Conservation (phyloP, 2,888 invertebrate species). For the Pristionchus exspectatus region DNA sequence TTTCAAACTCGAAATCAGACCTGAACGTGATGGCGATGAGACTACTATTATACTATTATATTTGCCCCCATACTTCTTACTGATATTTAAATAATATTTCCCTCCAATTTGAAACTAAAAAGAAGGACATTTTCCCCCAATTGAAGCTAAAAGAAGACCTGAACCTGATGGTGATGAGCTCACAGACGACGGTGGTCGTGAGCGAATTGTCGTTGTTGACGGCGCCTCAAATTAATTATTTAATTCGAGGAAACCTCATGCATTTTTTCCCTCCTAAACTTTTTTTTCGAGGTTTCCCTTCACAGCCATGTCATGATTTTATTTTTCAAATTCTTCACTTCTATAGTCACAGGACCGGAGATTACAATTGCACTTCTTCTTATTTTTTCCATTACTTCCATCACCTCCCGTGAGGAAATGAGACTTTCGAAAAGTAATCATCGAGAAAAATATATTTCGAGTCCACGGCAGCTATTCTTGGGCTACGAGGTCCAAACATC, state of each 20-base stretch:
- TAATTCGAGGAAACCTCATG: too few relatives aligned
- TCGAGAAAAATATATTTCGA: neutral
- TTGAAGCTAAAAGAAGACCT: neutral
- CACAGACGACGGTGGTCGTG: neutral
- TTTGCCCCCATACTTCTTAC: too few relatives aligned
- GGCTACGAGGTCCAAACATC: neutral
- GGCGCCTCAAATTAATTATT: constrained; percentile 22
- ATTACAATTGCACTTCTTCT: neutral
- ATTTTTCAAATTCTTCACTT: neutral
- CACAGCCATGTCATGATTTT: too few relatives aligned
- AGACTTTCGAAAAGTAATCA: constrained; percentile 4
- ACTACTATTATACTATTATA: too few relatives aligned
- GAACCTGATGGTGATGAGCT: constrained; percentile 37
- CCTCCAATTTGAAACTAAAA: too few relatives aligned
- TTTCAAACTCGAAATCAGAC: too few relatives aligned
- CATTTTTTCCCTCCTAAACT: neutral
- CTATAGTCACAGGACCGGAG: neutral
- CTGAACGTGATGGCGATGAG: too few relatives aligned
- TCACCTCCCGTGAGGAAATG: neutral
- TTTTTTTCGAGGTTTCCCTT: neutral
- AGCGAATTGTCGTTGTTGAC: constrained; percentile 41
- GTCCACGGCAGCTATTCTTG: neutral
- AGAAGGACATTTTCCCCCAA: neutral
- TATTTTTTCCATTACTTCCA: neutral
- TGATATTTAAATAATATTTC: too few relatives aligned